These are phyloP conservation scores for Accipiter virgatus DNA, from an alignment of 2,113 vertebrate genomes.

Conservation along the genomic window DNA sequence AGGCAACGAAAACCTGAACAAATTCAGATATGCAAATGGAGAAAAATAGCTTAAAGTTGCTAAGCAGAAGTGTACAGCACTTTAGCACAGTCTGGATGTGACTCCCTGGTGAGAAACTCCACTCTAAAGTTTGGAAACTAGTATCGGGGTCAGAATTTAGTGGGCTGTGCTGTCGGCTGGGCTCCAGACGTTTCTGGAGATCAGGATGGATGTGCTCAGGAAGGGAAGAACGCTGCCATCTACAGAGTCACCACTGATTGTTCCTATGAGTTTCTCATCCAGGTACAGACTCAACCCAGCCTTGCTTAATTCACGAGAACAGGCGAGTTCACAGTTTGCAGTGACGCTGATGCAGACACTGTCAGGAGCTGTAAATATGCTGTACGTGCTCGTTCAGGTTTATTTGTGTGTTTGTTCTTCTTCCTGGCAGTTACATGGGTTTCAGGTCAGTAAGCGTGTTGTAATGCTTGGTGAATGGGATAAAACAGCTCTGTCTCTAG, in stretches of 20 bases:
- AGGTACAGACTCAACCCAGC: not conserved
- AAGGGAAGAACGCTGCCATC: not conserved
- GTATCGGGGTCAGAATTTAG: accelerated
- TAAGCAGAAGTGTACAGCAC: not conserved
- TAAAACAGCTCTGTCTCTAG: not conserved
- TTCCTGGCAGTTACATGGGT: not conserved
- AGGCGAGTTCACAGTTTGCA: not conserved
- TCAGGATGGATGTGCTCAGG: not conserved
- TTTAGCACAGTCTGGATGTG: not conserved
- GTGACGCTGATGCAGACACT: not conserved
- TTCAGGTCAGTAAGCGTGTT: not conserved
- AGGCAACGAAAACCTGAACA: not conserved
- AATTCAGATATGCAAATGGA: not conserved
- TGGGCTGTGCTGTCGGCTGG: not conserved
- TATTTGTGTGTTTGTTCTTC: not conserved
- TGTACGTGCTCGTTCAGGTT: not conserved
- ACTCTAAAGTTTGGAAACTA: not conserved
- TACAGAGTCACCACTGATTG: not conserved
- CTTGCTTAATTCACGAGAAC: not conserved
- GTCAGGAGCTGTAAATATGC: not conserved
- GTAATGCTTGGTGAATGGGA: not conserved
- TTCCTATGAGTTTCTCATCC: not conserved
- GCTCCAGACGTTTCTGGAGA: not conserved
- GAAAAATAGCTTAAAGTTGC: not conserved
- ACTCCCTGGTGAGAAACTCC: not conserved